Evolutionary conservation across 1,140 invertebrate genomes (phyloP).

Genomic region (Megathymus violae): DNA sequence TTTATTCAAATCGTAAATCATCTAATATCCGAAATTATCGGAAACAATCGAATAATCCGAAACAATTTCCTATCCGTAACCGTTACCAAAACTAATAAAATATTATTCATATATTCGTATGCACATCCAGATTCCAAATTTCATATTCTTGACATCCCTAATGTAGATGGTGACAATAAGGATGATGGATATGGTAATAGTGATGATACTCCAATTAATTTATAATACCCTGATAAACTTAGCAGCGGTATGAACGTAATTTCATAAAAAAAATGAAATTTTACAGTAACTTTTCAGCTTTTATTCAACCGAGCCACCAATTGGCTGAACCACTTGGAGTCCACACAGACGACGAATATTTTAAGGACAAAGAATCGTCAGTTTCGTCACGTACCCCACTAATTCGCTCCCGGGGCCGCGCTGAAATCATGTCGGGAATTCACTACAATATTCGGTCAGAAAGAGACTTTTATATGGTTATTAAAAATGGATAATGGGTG

Average conservation of each 20-base stretch:
- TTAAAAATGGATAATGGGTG: slow-evolving; percentile 30
- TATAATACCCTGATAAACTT: no score
- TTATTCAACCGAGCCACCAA: slow-evolving; percentile 8
- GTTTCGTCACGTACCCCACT: slow-evolving; percentile 69
- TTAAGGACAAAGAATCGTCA: slow-evolving; percentile 66
- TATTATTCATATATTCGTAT: no score
- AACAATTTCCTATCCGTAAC: no score
- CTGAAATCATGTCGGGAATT: slow-evolving; percentile 69
- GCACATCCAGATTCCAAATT: no score
- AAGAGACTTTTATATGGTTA: slow-evolving; percentile 44
- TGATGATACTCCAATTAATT: no score
- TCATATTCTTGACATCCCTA: no score
- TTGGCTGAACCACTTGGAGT: slow-evolving; percentile 20
- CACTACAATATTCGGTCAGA: slow-evolving; percentile 64
- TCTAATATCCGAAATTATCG: no score
- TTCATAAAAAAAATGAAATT: slow-evolving; percentile 7
- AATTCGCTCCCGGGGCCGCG: slow-evolving; percentile 62
- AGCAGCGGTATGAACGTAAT: neutral
- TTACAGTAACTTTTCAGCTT: slow-evolving; percentile 14
- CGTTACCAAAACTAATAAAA: no score
- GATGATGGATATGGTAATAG: no score
- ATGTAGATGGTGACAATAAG: no score
- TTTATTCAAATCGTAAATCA: no score
- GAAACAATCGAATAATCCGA: no score
- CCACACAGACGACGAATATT: slow-evolving; percentile 55